Base-by-base conservation (phyloP, 1,140 invertebrate species). In the Drosophila serrata region DNA sequence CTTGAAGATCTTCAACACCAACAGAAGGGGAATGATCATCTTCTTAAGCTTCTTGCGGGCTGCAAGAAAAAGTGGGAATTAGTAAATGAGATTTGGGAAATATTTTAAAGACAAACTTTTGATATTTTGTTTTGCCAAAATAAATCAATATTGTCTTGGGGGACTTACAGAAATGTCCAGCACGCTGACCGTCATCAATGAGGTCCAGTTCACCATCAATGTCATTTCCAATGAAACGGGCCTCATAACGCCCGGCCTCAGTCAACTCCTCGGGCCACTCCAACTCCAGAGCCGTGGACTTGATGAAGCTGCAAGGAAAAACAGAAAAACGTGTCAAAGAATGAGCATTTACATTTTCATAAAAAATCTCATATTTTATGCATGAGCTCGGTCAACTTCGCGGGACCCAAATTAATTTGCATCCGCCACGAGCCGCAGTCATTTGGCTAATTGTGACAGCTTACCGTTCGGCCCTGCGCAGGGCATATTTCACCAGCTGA, bases 1-100 rank as follows among this genome's bases (percentile, higher is more conserved):
- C 91, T 97, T 97, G 94, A 97, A 97, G 48, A 97, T 93, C 91
- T 97, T 97, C 61, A 97, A 91, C 56, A 97, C 95, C 62, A 97
- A 92, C 78, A 97, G 92, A 94, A 97, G 94, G 1, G 96, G 96
- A 69, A 97, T 96, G 77, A 97, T 95, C n/a, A 97, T 93, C 86
- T 96, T 97, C 94, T 96, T 96, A 55, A 97, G 92, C 90, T 96
- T 95, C 87, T 96, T 95, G 13, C 96, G 95, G 73, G 96, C 96
- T 97, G 93, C 9, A 78, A 56, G 3, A 8, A 15, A 1, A 63
- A 19, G 13, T 8, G 2, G 93, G 19, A 8, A 33, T 69, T 42
- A 74, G 13, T 40, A n/a, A 17, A 4, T 1, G 33, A 24, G 37
- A 7, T 37, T 15, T 13, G 5, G 11, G 8, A 46, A 5, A 60